Percentiles rank a stretch among this genome's conserved stretches.
Conservation (phyloP, 2,113 vertebrate species). For the Pluvialis apricaria region DNA sequence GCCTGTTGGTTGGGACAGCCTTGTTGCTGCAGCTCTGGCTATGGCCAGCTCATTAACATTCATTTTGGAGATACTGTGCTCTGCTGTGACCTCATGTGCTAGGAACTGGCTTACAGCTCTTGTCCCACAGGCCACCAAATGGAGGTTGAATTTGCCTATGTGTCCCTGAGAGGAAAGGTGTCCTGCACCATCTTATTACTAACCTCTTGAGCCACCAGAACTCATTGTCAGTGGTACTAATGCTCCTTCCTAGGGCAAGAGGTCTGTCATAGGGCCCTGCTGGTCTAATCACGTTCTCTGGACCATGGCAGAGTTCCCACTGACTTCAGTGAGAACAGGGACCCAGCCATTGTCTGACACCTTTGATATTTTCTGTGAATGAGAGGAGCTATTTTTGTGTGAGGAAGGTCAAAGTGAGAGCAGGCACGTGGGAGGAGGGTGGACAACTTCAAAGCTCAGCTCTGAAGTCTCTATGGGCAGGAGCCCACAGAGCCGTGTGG, state of each 20-base stretch:
- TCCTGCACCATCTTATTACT: neutral
- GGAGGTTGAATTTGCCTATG: neutral
- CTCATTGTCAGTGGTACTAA: neutral
- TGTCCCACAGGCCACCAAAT: neutral
- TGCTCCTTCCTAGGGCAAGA: neutral
- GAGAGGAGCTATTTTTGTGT: neutral
- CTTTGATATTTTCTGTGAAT: slow-evolving; percentile 44
- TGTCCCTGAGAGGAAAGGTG: neutral
- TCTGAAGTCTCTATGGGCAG: neutral
- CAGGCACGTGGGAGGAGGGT: neutral
- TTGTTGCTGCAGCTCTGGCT: neutral
- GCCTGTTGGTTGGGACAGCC: neutral
- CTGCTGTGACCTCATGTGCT: neutral
- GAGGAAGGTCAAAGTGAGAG: slow-evolving; percentile 17
- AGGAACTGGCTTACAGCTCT: neutral
- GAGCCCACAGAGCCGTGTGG: neutral
- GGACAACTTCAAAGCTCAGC: slow-evolving; percentile 43
- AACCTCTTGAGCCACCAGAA: neutral
- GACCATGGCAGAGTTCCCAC: neutral
- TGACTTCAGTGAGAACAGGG: neutral
- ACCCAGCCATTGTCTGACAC: neutral
- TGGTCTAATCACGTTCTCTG: neutral
- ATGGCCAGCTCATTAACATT: neutral
- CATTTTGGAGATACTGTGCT: neutral
- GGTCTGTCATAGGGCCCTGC: neutral